Base-by-base conservation (phyloP, 2,113 vertebrate species). In the Brienomyrus longianalis region DNA sequence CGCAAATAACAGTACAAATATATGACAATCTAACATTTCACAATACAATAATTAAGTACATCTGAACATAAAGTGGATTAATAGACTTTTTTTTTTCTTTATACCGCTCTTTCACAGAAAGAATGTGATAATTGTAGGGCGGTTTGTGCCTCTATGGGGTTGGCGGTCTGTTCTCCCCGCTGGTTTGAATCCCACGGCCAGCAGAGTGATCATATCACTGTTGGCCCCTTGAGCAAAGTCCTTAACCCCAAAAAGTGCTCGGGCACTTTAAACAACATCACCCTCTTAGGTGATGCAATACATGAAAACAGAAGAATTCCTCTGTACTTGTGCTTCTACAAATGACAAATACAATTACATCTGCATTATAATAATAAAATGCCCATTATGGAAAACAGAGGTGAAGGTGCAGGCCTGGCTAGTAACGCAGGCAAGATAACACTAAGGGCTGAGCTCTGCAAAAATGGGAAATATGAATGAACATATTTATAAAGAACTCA, bases 21-120 rank as follows among this genome's bases (percentile, higher is more conserved):
- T 13, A 43, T 85, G 83, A 27, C 83, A 85, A n/a, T 47, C 47
- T n/a, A 48, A 27, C 39, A 85, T 27, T 48, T 23, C 48, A 48
- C 48, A 86, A 43, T 80, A 51, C 23, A 86, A 47, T 80, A 17
- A 13, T 50, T 86, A 48, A n/a, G 13, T 47, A 51, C 23, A 86
- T 48, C 23, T 21, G 21, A 84, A 83, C 15, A 83, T 80, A 83
- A 83, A 45, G 47, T 86, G 9, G 31, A 51, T 27, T 51, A 86
- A 48, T n/a, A 10, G 62, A 48, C n/a, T 3, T 15, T 51, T n/a
- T 39, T 50, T 50, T 50, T 50, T 45, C 15, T 35, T 91, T 90
- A 43, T 86, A 87, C 86, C n/a, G 19, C 93, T 96, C 96, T 96
- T 96, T 96, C 95, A 94, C 92, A 94, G 96, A 96, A 96, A 96